Evolutionary conservation across 2,797 vertebrate species (phyloP), one percentile per base, ranked within the genome.

Genomic region (Carcharodon carcharias): DNA sequence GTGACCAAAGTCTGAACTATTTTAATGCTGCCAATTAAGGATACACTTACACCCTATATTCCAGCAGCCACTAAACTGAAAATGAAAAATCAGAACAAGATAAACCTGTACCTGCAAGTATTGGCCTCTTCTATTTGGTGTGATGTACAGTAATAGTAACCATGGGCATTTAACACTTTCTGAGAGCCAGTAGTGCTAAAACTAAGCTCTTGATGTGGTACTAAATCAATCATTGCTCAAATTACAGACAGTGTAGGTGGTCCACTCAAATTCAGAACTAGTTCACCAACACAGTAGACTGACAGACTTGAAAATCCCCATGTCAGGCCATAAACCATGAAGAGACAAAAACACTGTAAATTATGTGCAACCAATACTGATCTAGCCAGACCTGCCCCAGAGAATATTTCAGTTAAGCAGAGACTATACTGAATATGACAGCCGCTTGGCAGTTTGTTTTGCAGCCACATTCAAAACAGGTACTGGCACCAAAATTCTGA

Each of bases 211-310:
- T 97, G 97, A 97, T 97, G 97, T 97, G 97, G 96, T 96, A 97
- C 97, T 97, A 97, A 97, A 98, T 98, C 98, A 97, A 98, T 98
- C 98, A 98, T 97, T 97, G 97, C 97, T 98, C 97, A 97, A 97
- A 98, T 98, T 97, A 98, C 98, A 97, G 97, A 93, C 97, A 97
- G 97, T 97, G 97, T 97, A 98, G 97, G 97, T 98, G 97, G 97
- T 98, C 97, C 97, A 92, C 88, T 96, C 96, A 82, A 96, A 92
- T 69, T 91, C 58, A 63, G 88, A 87, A 96, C 93, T 92, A 93
- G 97, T 97, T 97, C 97, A 97, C 97, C 97, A 97, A 96, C 96
- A 96, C 96, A 95, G 96, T 96, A 96, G 96, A 87, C 92, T 92
- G 95, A 96, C 96, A 92, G 95, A 69, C 65, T 96, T 95, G 73